Evolutionary conservation across 1,140 invertebrate species (phyloP).

Genomic region (Scaptomyza graminum): DNA sequence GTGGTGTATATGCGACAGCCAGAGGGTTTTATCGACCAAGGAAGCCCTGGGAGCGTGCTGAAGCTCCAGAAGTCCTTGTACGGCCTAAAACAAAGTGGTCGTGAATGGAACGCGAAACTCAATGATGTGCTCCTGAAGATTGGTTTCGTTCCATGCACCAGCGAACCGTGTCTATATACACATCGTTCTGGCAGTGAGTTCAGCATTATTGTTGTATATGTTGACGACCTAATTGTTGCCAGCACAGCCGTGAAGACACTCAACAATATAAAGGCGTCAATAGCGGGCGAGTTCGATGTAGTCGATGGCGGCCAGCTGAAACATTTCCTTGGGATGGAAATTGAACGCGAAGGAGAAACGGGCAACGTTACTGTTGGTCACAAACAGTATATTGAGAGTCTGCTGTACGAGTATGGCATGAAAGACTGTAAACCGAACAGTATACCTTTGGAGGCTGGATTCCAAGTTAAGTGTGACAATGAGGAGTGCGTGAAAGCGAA

Average conservation of each 20-base stretch:
- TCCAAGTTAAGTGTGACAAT: not conserved
- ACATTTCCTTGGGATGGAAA: not conserved
- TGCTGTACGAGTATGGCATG: not conserved
- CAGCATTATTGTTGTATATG: not conserved
- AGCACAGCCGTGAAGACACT: not conserved
- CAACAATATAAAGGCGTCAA: not conserved
- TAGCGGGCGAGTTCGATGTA: not conserved
- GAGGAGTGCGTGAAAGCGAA: not conserved
- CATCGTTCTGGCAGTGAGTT: not conserved
- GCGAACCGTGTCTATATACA: not conserved
- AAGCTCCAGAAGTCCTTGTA: not conserved
- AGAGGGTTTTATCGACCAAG: not conserved
- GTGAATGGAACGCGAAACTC: not conserved
- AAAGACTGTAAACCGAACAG: not conserved
- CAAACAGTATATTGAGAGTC: not conserved
- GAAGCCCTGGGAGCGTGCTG: too few species aligned
- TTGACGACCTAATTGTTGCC: conserved; percentile 1
- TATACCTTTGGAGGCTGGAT: not conserved
- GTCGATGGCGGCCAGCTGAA: not conserved
- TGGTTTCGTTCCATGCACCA: not conserved
- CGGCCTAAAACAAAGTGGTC: not conserved
- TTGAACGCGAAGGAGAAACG: not conserved
- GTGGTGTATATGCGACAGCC: not conserved
- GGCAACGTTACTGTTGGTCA: not conserved
- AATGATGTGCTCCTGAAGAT: not conserved